Percentiles rank a stretch among this genome's conserved stretches.
phyloP scores from a whole-genome alignment of 1,140 invertebrate genomes.

The Mactra quadrangularis region DNA sequence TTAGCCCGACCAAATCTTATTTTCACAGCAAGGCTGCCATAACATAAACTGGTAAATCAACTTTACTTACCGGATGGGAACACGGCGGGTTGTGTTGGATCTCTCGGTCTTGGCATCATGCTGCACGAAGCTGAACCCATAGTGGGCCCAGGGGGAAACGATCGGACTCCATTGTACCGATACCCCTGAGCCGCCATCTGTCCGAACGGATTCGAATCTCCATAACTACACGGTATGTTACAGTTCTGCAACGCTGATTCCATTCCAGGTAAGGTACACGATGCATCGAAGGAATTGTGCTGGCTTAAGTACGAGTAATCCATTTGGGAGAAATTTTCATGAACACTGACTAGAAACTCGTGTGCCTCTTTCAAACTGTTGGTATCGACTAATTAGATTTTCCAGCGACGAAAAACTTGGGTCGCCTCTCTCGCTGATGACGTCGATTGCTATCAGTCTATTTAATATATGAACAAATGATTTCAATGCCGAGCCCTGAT shows the following conservation, averaged over 20 bases:
- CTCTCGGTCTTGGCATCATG: conserved; percentile 78
- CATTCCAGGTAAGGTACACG: conserved; percentile 86
- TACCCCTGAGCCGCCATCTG: conserved; percentile 90
- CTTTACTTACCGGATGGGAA: conserved; percentile 80
- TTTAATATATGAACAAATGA: conserved; percentile 63
- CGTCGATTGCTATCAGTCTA: conserved; percentile 44
- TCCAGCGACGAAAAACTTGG: conserved; percentile 55
- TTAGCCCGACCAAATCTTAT: conserved; percentile 81
- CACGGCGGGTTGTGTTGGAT: conserved; percentile 78
- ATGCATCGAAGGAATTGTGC: conserved; percentile 71
- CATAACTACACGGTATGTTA: conserved; percentile 90
- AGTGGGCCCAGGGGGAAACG: conserved; percentile 75
- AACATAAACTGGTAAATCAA: conserved; percentile 79
- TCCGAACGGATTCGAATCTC: conserved; percentile 92
- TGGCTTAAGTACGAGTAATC: conserved; percentile 73
- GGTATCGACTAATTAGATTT: conserved; percentile 63
- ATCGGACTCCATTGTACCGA: conserved; percentile 78
- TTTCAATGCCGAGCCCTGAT: conserved; percentile 45
- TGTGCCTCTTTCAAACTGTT: conserved; percentile 44
- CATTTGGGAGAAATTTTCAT: conserved; percentile 57
- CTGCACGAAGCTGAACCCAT: conserved; percentile 77
- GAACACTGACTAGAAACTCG: conserved; percentile 36
- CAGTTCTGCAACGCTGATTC: conserved; percentile 86
- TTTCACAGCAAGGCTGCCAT: conserved; percentile 71
- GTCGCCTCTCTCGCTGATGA: conserved; percentile 47